Evolutionary conservation across 2,113 vertebrate genomes (phyloP).

Genomic region (Eidolon helvum): DNA sequence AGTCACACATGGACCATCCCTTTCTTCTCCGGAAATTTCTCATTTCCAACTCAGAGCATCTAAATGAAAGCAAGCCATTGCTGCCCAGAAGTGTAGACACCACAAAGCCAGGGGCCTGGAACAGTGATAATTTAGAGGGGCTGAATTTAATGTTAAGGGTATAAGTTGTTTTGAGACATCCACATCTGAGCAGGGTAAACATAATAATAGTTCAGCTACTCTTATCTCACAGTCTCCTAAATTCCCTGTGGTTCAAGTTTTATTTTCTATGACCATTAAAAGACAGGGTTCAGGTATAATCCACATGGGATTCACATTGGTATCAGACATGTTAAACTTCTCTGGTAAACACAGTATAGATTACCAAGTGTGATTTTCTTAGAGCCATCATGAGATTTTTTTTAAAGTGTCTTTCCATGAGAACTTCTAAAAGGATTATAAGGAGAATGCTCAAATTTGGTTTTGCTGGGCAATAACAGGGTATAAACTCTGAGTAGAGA

Average conservation of each 20-base stretch:
- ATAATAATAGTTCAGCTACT: neutral
- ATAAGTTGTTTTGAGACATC: neutral
- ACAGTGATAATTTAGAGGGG: neutral
- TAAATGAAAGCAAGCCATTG: neutral
- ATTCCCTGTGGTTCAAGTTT: neutral
- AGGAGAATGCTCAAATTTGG: neutral
- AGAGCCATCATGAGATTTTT: neutral
- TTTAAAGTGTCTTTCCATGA: neutral
- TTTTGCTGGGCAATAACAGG: neutral
- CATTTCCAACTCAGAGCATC: neutral
- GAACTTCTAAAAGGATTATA: neutral
- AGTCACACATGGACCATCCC: neutral
- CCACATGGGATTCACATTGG: neutral
- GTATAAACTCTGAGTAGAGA: neutral
- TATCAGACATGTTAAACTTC: neutral
- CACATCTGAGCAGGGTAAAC: neutral
- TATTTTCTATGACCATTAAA: neutral
- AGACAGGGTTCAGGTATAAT: neutral
- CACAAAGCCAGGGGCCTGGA: neutral
- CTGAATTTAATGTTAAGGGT: neutral
- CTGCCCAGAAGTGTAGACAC: neutral
- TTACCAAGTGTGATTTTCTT: neutral
- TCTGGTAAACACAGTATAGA: neutral
- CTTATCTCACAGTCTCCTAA: neutral
- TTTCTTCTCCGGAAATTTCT: neutral